A percentile compares a stretch with the other conserved stretches of the same genome.
phyloP scores from a whole-genome alignment of 2,113 vertebrate genomes.

The Thamnaconus septentrionalis region DNA sequence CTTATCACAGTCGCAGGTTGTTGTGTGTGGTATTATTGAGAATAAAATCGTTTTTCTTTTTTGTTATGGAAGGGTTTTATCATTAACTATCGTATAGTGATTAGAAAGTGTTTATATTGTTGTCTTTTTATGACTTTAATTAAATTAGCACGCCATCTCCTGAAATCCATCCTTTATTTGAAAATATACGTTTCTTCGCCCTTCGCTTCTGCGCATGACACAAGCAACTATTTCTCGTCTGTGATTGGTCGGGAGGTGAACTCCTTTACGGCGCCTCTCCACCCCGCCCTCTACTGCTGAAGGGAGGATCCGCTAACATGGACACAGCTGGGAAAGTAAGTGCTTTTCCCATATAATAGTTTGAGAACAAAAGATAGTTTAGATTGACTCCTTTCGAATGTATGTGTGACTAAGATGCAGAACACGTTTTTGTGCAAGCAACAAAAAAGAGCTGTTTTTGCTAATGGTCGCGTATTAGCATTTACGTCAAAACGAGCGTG shows the following conservation, averaged over 20 bases:
- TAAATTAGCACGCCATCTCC: too few species aligned
- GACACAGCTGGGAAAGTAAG: slow-evolving; percentile 75
- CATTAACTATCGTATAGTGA: too few species aligned
- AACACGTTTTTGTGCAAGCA: accelerated
- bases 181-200: neutral
- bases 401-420: accelerated
- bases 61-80: too few species aligned
- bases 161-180: too few species aligned
- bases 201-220: slow-evolving; percentile 3
- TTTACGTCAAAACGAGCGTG: too few species aligned
- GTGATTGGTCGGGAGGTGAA: slow-evolving; percentile 48
- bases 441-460: accelerated
- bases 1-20: too few species aligned
- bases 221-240: neutral
- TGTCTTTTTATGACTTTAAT: too few species aligned
- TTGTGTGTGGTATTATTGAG: too few species aligned
- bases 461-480: too few species aligned
- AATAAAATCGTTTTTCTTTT: too few species aligned
- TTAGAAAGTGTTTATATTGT: too few species aligned
- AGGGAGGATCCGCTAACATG: slow-evolving; percentile 52
- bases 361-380: neutral
- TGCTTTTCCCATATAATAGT: neutral
- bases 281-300: neutral
- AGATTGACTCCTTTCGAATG: neutral
- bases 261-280: slow-evolving; percentile 20